Percentiles rank a stretch among this genome's conserved stretches.
These are phyloP conservation scores for Drosophila dunni DNA, from an alignment of 1,140 invertebrate genomes.

Conservation along the genomic window DNA sequence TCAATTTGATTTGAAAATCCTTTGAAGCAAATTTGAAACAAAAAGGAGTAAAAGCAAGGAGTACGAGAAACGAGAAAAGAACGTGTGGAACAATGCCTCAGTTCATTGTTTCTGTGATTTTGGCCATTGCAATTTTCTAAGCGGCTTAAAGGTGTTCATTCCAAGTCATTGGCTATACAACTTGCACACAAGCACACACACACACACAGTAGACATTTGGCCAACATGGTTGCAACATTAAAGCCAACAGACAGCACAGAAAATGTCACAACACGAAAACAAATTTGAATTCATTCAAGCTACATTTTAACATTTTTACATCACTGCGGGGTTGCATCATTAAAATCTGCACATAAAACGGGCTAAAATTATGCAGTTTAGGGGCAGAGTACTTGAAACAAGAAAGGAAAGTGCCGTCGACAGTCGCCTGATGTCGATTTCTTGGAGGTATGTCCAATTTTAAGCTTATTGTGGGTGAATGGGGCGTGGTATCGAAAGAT, in stretches of 20 bases:
- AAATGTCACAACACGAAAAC: slow-evolving; percentile 23
- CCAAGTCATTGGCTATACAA: slow-evolving; percentile 64
- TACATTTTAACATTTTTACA: background rate
- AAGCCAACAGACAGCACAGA: slow-evolving; percentile 32
- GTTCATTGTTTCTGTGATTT: slow-evolving; percentile 63
- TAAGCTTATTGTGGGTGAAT: too few relatives aligned
- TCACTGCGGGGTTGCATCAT: background rate
- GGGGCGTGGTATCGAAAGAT: too few relatives aligned
- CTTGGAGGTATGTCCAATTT: too few relatives aligned
- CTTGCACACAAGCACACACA: slow-evolving; percentile 2
- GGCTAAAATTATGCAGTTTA: background rate
- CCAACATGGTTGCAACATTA: slow-evolving; percentile 26
- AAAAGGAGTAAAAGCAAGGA: background rate
- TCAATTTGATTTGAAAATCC: slow-evolving; percentile 79
- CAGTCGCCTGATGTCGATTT: too few relatives aligned
- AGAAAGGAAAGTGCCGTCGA: too few relatives aligned
- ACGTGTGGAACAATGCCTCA: slow-evolving; percentile 39
- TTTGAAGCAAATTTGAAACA: slow-evolving; percentile 49
- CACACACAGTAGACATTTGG: background rate
- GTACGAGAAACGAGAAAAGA: slow-evolving; percentile 22
- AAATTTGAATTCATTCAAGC: slow-evolving; percentile 24
- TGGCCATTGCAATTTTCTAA: slow-evolving; percentile 78
- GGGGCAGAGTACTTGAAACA: too few relatives aligned
- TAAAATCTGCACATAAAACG: background rate
- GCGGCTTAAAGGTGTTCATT: slow-evolving; percentile 81